Evolutionary conservation across 2,888 invertebrate genomes (phyloP), one percentile per base, ranked within the genome.

Genomic region (Drosophila anomelani): DNA sequence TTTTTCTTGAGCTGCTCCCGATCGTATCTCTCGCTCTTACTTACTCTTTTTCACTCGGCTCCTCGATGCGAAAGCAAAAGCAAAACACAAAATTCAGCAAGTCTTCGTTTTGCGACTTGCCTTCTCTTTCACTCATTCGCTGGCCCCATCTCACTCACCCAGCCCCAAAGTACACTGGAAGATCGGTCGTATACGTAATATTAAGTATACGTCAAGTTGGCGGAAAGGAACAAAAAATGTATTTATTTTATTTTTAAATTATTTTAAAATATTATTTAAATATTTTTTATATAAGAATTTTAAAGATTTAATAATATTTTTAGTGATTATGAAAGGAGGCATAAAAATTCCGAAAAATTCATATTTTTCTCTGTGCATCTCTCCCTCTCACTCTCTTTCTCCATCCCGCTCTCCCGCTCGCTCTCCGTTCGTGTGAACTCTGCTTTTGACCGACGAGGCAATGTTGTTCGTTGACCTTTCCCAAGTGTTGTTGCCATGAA

Each of bases 381-480:
- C 71, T 62, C 64, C 39, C 54, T 62, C 64, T 43, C 54, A 49
- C 74, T 69, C 34, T 67, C 26, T 43, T 51, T 66, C 47, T 64
- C 29, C 54, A 44, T 71, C 55, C 51, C 39, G 38, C 64, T 71
- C 43, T 56, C 60, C 36, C 66, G 56, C 51, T 66, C 55, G 44
- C 58, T 61, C 77, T 61, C 71, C 66, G 75, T 79, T 80, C 81
- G 82, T 86, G 83, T 87, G 87, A 86, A 86, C 85, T 86, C 85
- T 87, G 85, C 84, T 86, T 86, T 85, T 86, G 85, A 87, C 87
- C 87, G 85, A 85, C 85, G 84, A 85, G 84, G 84, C 84, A 85
- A 85, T 84, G 87, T 85, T 85, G 87, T 86, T 85, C 87, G 87
- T 85, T 85, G 85, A 85, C 86, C 85, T 85, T 87, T 85, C 85